Evolutionary conservation across 2,797 vertebrate genomes (phyloP).

Genomic region (Otolemur crassicaudatus): DNA sequence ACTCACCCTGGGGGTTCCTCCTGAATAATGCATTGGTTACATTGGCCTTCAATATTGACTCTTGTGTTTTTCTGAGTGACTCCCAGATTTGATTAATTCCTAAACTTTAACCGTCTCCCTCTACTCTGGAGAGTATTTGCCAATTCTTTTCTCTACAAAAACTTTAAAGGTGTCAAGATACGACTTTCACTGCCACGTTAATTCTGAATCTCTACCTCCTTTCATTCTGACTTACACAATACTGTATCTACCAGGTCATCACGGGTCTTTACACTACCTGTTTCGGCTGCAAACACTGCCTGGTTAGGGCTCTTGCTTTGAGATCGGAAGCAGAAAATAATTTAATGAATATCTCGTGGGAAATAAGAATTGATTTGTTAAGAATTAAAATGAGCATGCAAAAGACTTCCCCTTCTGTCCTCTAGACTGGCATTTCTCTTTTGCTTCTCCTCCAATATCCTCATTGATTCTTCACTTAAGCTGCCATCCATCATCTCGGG

Average conservation of each 20-base stretch:
- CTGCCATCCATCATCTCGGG: background rate
- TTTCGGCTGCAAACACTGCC: background rate
- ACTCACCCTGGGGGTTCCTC: background rate
- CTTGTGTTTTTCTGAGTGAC: constrained; percentile 8
- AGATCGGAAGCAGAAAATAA: constrained; percentile 34
- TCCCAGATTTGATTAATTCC: constrained; percentile 51
- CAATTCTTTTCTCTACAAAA: constrained; percentile 19
- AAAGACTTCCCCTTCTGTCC: background rate
- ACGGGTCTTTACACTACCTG: background rate
- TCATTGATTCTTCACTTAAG: background rate
- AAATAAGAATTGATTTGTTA: background rate
- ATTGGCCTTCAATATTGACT: constrained; percentile 49
- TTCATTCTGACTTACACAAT: background rate
- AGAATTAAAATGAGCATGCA: background rate
- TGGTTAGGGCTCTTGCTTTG: background rate
- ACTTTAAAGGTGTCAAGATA: background rate
- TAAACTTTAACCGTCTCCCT: constrained; percentile 12
- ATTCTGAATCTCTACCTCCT: background rate
- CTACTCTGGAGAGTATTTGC: background rate
- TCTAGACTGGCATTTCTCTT: background rate
- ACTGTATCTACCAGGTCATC: background rate
- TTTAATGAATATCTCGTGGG: background rate
- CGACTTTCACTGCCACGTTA: background rate
- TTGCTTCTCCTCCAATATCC: background rate
- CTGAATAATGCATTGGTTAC: constrained; percentile 38